phyloP scores from a whole-genome alignment of 2,113 vertebrate genomes.

The Cranoglanis bouderius region DNA sequence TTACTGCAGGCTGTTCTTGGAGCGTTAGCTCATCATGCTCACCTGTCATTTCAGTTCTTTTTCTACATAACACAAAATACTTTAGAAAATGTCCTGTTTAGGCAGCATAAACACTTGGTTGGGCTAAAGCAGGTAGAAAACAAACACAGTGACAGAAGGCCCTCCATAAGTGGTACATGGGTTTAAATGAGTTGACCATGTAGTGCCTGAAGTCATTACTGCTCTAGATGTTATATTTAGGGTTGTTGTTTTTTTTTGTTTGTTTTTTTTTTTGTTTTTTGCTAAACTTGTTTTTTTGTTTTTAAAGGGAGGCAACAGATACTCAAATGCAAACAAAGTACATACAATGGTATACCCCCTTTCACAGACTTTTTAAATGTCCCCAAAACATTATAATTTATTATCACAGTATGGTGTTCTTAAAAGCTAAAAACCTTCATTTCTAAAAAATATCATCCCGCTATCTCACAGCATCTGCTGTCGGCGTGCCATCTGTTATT shows the following conservation, averaged over 20 bases:
- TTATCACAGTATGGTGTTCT: neutral
- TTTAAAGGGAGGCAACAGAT: neutral
- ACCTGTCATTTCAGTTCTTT: conserved; percentile 26
- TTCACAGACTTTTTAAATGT: neutral
- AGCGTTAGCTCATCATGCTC: conserved; percentile 22
- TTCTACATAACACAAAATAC: conserved; percentile 18
- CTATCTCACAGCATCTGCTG: neutral
- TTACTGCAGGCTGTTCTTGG: conserved; percentile 27
- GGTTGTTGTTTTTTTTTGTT: neutral
- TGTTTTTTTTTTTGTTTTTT: neutral
- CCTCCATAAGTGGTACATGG: conserved; percentile 5
- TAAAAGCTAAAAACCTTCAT: neutral
- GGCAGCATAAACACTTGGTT: neutral
- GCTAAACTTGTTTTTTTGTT: neutral
- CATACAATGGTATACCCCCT: neutral
- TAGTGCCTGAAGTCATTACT: conserved; percentile 7
- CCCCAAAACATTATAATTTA: neutral
- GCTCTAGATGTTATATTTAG: conserved; percentile 4
- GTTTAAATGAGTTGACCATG: conserved; percentile 13
- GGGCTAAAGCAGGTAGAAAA: neutral
- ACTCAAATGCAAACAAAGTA: neutral
- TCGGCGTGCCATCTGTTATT: neutral
- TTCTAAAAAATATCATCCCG: neutral
- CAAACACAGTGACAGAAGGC: neutral
- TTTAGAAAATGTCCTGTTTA: conserved; percentile 11